Base-by-base conservation (phyloP, 2,797 vertebrate species). In the Botia almorhae region DNA sequence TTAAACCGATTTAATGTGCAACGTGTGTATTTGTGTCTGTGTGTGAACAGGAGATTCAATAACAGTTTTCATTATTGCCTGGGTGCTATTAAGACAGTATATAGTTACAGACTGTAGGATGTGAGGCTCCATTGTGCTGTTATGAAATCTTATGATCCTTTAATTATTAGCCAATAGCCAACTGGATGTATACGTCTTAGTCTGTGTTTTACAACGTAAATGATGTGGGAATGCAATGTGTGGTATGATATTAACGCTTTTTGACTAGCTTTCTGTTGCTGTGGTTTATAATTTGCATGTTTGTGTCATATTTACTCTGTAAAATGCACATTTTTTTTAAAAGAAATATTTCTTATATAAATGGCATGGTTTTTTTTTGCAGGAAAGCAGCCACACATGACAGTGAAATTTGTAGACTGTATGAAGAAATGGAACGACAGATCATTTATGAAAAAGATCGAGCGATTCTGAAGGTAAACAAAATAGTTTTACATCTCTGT, bases 371-470 rank as follows among this genome's bases (percentile, higher is more conserved):
- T n/a, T 7, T 48, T 17, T 19, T 7, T 82, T 65, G 72, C 81
- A 99, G 98, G 91, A 99, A 95, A 89, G 92, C 94, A 21, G 93
- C 94, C 13, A 93, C 93, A 36, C 96, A 97, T 68, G 95, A 96
- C 92, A 93, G 91, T 75, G 96, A 99, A 92, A 97, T 98, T 70
- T 92, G 94, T 2, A 87, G 94, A 70, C 91, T 99, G 23, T 98
- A 97, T 5, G 96, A 97, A 81, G 98, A 99, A 92, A 98, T 98
- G 96, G 97, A 99, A 74, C 96, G 96, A 26, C 96, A 98, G 84
- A 96, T 99, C 80, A 96, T 95, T 84, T 93, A 91, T 0, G 96
- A 98, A 88, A 96, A 97, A 81, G 96, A 97, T 17, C 86, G 91
- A 76, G 91, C 96, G 78, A 84, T 94, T 2, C 86, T 96, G 5